These are phyloP conservation scores for Teleiodes luculella DNA, from an alignment of 2,888 invertebrate genomes.

Conservation along the genomic window DNA sequence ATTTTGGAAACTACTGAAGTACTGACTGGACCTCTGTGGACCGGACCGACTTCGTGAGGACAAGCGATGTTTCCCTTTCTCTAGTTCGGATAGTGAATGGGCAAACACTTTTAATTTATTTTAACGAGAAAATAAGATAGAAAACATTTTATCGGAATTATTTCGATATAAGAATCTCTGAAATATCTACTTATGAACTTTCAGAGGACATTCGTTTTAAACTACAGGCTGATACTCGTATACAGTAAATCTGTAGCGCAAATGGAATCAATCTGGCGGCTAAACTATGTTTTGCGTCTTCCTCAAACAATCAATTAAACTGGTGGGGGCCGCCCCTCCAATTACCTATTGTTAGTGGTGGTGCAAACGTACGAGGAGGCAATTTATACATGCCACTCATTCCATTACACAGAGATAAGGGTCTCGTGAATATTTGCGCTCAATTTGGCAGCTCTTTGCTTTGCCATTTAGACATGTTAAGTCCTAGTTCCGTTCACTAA, in stretches of 20 bases:
- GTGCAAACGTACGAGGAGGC: conserved; percentile 40
- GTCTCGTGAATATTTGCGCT: conserved; percentile 55
- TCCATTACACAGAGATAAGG: conserved; percentile 68
- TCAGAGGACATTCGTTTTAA: no score
- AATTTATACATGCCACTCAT: conserved; percentile 65
- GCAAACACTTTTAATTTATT: no score
- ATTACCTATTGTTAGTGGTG: conserved; percentile 50
- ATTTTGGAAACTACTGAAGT: no score
- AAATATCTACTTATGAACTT: no score
- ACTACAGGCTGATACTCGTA: no score
- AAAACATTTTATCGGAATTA: no score
- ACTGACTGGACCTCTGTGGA: no score
- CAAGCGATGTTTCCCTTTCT: no score
- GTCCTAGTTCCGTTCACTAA: conserved; percentile 1
- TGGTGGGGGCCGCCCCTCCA: conserved; percentile 29
- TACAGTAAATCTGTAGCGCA: conserved; percentile 2
- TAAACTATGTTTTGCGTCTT: conserved; percentile 17
- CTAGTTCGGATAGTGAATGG: no score
- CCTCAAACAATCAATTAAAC: conserved; percentile 22
- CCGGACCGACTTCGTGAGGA: no score
- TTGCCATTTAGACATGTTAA: conserved; percentile 22
- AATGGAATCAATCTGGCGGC: conserved; percentile 11
- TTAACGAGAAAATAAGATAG: no score
- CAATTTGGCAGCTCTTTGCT: conserved; percentile 44
- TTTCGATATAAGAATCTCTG: no score